Base-by-base conservation (phyloP, 1,140 invertebrate genomes). In the Hycleus cichorii region DNA sequence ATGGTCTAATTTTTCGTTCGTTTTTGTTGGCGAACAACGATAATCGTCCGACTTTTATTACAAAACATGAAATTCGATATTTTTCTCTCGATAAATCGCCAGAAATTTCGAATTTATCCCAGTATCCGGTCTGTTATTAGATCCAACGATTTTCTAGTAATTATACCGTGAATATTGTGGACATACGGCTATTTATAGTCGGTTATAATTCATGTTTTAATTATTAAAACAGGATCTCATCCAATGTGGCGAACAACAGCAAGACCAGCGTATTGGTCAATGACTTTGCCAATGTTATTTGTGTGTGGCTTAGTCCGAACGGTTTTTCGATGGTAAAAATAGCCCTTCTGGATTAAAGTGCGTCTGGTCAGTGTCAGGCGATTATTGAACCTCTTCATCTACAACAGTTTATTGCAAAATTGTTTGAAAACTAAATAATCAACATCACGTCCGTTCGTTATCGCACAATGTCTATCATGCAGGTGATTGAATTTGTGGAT, bases 1-100 rank as follows among this genome's bases (percentile, higher is more conserved):
- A 67, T 67, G 65, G 60, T 67, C 57, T 58, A 64, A 58, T 58
- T 58, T 50, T 42, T 11, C 32, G 7, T 5, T 57, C 32, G 40
- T 58, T 50, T 42, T 11, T 7, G 7, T 5, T 57, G 39, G 40
- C 46, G 12, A 24, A 53, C 40, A 53, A 53, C 46, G 18, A 53
- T 53, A 53, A 53, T 57, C 54, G 54, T n/a, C 47, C 12, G n/a
- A 25, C 32, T 5, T 32, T 32, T 32, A 32, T 32, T 32, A 32
- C 32, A 32, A 48, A 56, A 26, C 47, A 39, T 44, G 47, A 57
- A 57, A 57, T 49, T 46, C 24, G 54, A 57, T 57, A 49, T 46
- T 57, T 57, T 56, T 57, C 47, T 42, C 45, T 27, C 45, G 51
- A 45, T 32, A 18, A 18, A 18, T 18, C 18, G 18, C 18, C 18